Evolutionary conservation across 2,888 invertebrate genomes (phyloP), one percentile per base, ranked within the genome.

Genomic region (Cryptocheilus praepositus): DNA sequence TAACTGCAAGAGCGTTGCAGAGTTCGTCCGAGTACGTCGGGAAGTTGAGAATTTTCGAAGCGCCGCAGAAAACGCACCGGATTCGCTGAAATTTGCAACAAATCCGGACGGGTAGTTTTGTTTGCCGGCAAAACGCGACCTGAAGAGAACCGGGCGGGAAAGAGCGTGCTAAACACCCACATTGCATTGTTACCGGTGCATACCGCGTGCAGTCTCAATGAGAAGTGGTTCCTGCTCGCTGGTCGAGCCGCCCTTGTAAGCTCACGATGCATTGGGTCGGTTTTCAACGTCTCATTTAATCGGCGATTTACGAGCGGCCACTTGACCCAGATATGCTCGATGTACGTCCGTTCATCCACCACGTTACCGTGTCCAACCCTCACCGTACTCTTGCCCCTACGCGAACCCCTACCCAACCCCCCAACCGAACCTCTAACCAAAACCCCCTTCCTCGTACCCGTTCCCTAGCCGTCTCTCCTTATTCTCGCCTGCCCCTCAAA

Each of bases 201-300:
- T 18, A 13, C n/a, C n/a, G 18, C 49, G 16, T 49, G 49, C 49
- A 49, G 49, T 49, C 18, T 36, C 49, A 16, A 49, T 18, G 49
- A 49, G 18, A 18, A 49, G 49, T 49, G 16, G 49, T 16, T 18
- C 3, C 49, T 36, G 36, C 8, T 36, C 36, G 25, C 1, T 15
- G 16, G 28, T 2, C 49, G 15, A 55, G n/a, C 19, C 11, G 25
- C 21, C 44, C 16, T 18, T 21, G 18, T 19, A 11, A 19, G 43
- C 53, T 71, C 61, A 67, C 73, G 66, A 79, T 81, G 75, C 79
- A 82, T 81, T 80, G 79, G 75, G 74, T 74, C 73, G 73, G 70
- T 78, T 79, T 80, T 74, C 77, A 78, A 81, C 79, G 81, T 84
- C 80, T 84, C 84, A 83, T 83, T 84, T 84, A 81, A 75, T 73